Conservation (phyloP, 2,888 invertebrate species). For the Boloria selene region DNA sequence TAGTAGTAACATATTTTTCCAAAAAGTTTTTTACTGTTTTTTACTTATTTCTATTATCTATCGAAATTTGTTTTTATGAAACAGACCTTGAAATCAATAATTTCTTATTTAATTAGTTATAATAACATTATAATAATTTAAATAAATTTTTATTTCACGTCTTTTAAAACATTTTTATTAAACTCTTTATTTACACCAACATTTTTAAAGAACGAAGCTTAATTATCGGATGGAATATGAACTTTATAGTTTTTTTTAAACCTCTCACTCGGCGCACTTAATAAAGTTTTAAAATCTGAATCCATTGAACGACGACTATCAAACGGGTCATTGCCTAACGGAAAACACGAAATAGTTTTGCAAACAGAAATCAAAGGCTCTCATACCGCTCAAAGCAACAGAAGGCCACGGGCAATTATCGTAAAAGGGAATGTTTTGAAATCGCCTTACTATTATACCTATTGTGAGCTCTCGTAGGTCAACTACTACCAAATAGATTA, state of each 20-base stretch:
- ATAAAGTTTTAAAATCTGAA: slow-evolving; percentile 22
- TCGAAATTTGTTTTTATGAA: too few species aligned
- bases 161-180: slow-evolving; percentile 11
- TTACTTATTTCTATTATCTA: too few species aligned
- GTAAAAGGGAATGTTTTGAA: slow-evolving; percentile 59
- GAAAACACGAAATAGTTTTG: slow-evolving; percentile 45
- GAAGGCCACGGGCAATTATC: slow-evolving; percentile 57
- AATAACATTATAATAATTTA: background rate
- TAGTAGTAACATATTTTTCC: too few species aligned
- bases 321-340: slow-evolving; percentile 27
- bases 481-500: slow-evolving; percentile 46
- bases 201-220: slow-evolving; percentile 3
- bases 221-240: slow-evolving; percentile 6
- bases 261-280: slow-evolving; percentile 12
- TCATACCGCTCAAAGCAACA: slow-evolving; percentile 43
- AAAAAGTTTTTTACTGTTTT: too few species aligned
- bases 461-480: slow-evolving; percentile 50
- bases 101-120: background rate
- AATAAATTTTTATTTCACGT: background rate
- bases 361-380: slow-evolving; percentile 43
- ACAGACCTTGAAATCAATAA: too few species aligned
- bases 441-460: slow-evolving; percentile 51
- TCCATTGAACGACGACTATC: slow-evolving; percentile 19
- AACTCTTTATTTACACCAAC: slow-evolving; percentile 3
- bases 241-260: slow-evolving; percentile 13